Evolutionary conservation across 1,140 invertebrate genomes (phyloP), one percentile per base, ranked within the genome.

Genomic region (Pseudomyrmex dendroicus): DNA sequence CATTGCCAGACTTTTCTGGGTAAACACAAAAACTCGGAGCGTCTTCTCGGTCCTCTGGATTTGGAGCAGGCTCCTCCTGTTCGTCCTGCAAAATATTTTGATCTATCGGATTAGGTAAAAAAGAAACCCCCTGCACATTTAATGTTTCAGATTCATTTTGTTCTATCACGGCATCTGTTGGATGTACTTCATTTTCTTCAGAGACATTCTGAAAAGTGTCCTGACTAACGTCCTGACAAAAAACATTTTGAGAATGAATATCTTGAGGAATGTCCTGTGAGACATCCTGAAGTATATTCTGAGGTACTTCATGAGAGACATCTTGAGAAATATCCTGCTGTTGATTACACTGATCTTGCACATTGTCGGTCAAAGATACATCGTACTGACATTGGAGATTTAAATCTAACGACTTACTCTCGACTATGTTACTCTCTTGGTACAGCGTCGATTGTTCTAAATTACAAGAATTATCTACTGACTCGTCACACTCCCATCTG

Each of bases 401-500:
- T 8, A 70, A 20, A 44, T 73, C 35, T 46, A 74, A 54, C 2
- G 62, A 44, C 17, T 13, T 46, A 70, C 10, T 22, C 62, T 86
- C 62, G 8, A 13, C 35, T 35, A 35, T 12, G 20, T 59, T n/a
- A n/a, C 57, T 74, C 46, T 73, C 54, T 54, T 20, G 25, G 8
- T 74, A 70, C 17, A 86, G 48, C 62, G 86, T 10, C 48, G 73
- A 25, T 57, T 62, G 74, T n/a, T 84, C 63, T 12, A 72, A 56
- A 64, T 86, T 70, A 10, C 48, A 20, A 20, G 15, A 44, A 15
- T 48, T 7, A 9, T 64, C 17, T 15, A 56, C 2, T 44, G 56
- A 15, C 0, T 84, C 70, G 0, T 61, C 12, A 20, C 54, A 2
- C 0, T 22, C 17, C 62, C 73, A 67, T 1, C 54, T n/a, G 46